Percentiles rank a stretch among this genome's conserved stretches.
Evolutionary conservation across 2,113 vertebrate species (phyloP).

Genomic region (Tinamus guttatus): DNA sequence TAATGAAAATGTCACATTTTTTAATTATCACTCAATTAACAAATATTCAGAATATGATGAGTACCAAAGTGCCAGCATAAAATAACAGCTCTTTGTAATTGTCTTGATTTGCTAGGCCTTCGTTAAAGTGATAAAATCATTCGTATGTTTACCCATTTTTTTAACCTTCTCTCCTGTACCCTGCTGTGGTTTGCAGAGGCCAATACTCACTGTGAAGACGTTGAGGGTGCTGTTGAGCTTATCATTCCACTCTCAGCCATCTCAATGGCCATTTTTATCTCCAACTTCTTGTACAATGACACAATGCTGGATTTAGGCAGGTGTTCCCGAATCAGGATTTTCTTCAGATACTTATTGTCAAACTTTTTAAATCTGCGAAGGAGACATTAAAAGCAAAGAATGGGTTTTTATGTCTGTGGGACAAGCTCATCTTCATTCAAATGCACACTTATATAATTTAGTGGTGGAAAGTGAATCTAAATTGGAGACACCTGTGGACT

Average conservation of each 20-base stretch:
- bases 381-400: neutral
- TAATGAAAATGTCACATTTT: neutral
- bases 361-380: conserved; percentile 91
- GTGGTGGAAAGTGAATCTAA: neutral
- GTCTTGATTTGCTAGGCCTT: neutral
- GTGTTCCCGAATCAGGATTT: conserved; percentile 87
- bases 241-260: conserved; percentile 86
- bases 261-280: conserved; percentile 93
- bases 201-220: conserved; percentile 80
- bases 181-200: neutral
- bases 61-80: neutral
- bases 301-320: conserved; percentile 92
- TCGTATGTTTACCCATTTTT: neutral
- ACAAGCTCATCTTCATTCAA: conserved; percentile 1
- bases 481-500: conserved; percentile 15
- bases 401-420: neutral
- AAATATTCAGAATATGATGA: neutral
- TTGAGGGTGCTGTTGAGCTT: conserved; percentile 73
- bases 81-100: neutral
- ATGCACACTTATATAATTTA: neutral
- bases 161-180: neutral
- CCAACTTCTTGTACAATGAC: conserved; percentile 93
- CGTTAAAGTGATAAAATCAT: neutral
- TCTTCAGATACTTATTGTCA: conserved; percentile 89
- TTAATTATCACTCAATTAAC: neutral